These are phyloP conservation scores for Lasioglossum malachurum DNA, from an alignment of 2,888 invertebrate species.

Conservation along the genomic window DNA sequence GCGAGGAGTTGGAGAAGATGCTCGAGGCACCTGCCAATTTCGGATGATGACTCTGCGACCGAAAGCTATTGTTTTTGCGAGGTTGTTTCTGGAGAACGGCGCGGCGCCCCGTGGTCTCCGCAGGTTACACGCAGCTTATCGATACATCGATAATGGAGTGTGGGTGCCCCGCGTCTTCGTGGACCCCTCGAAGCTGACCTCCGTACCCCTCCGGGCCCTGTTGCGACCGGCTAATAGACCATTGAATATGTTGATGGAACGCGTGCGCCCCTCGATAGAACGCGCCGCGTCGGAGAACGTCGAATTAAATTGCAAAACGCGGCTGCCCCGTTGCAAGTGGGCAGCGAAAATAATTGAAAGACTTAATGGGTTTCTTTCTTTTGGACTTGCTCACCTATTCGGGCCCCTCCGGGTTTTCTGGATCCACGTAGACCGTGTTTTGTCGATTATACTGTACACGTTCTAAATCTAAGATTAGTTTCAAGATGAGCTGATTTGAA, in stretches of 20 bases:
- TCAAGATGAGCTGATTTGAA: neutral
- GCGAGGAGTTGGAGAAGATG: slow-evolving; percentile 26
- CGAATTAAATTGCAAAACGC: slow-evolving; percentile 71
- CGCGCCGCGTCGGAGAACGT: slow-evolving; percentile 25
- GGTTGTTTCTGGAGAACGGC: slow-evolving; percentile 30
- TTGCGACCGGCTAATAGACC: slow-evolving; percentile 65
- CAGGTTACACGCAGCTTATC: slow-evolving; percentile 60
- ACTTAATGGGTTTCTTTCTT: slow-evolving; percentile 51
- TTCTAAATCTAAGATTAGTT: neutral
- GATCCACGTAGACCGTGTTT: neutral
- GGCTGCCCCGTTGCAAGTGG: slow-evolving; percentile 47
- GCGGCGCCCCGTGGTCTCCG: slow-evolving; percentile 62
- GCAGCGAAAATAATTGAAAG: slow-evolving; percentile 66
- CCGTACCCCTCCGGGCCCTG: slow-evolving; percentile 54
- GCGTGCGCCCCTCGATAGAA: slow-evolving; percentile 50
- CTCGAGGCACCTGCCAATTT: slow-evolving; percentile 74
- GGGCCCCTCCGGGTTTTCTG: slow-evolving; percentile 33
- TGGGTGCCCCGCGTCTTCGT: slow-evolving; percentile 59
- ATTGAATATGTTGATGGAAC: slow-evolving; percentile 76
- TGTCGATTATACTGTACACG: neutral
- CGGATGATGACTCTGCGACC: slow-evolving; percentile 71
- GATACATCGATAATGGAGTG: slow-evolving; percentile 66
- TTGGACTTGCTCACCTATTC: slow-evolving; percentile 9
- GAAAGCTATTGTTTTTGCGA: slow-evolving; percentile 63
- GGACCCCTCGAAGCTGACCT: slow-evolving; percentile 54